These are phyloP conservation scores for Leptopilina drosophilae DNA, from an alignment of 2,888 invertebrate species.

Conservation along the genomic window DNA sequence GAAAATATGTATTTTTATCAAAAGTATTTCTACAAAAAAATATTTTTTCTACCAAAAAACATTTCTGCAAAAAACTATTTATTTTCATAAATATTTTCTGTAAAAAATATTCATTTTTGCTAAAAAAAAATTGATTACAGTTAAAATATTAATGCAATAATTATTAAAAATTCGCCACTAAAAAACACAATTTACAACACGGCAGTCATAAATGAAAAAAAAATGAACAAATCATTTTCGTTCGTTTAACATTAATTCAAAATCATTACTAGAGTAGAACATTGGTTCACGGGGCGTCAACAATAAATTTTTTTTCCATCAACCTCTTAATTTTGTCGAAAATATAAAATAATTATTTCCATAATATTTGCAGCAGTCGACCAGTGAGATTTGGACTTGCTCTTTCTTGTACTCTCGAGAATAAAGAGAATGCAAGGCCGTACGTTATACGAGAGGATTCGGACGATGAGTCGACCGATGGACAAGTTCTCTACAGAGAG, in stretches of 20 bases:
- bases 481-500: conserved; percentile 85
- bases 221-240: conserved; percentile 5
- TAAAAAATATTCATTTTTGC: too few relatives aligned
- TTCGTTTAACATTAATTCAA: conserved; percentile 45
- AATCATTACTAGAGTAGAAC: conserved; percentile 63
- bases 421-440: conserved; percentile 92
- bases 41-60: too few relatives aligned
- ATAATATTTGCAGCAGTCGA: conserved; percentile 81
- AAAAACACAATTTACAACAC: too few relatives aligned
- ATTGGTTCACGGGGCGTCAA: conserved; percentile 69
- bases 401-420: conserved; percentile 87
- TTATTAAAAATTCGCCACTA: too few relatives aligned
- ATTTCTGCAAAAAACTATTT: too few relatives aligned
- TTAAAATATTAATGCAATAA: too few relatives aligned
- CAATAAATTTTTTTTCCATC: conserved; percentile 27
- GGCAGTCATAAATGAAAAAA: neutral
- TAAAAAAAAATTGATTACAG: too few relatives aligned
- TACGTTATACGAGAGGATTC: conserved; percentile 84
- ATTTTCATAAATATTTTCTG: too few relatives aligned
- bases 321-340: neutral
- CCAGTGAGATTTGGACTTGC: conserved; percentile 87
- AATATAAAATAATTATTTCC: conserved; percentile 24
- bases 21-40: too few relatives aligned
- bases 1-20: neutral
- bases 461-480: conserved; percentile 80